Evolutionary conservation across 2,113 vertebrate species (phyloP), one percentile per base, ranked within the genome.

Genomic region (Syngnathoides biaculeatus): DNA sequence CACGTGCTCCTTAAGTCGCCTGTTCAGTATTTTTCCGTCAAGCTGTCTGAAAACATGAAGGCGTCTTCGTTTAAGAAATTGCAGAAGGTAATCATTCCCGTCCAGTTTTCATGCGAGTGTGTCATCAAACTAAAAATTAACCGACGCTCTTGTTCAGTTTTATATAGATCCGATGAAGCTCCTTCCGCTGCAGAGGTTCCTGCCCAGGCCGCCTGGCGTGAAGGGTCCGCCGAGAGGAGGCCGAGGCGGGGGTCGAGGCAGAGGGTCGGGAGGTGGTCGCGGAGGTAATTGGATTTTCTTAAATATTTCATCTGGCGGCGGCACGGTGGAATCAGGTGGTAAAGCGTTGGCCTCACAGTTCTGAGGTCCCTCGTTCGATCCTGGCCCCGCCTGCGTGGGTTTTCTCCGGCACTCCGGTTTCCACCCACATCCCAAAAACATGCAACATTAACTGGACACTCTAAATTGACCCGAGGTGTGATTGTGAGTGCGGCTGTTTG

Each of bases 11-110:
- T 95, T 95, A 93, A 95, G 74, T 10, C 26, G 63, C 5, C 9
- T 9, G 26, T 73, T 78, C 82, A 98, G 97, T 99, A 99, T 88
- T 99, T 99, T 94, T 99, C 97, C 80, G 95, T 99, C 48, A 99
- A 99, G 74, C 88, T 99, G 5, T 98, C 95, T 26, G 95, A 99
- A 42, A 99, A 99, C 69, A 96, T 99, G 96, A 99, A 94, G 86
- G 97, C 97, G 0, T 93, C 95, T 26, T 99, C 97, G 0, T 99
- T 99, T 85, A 99, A 98, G 89, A 99, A 98, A 76, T 55, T 97
- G 76, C 97, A 99, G 81, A 99, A 99, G 96, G 97, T 99, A 45
- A 62, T 26, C 7, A 78, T 75, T 53, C 55, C 20, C 47, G 22
- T 53, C 7, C 27, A 14, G 19, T 13, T 35, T 50, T 2, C 47